phyloP scores from a whole-genome alignment of 2,888 invertebrate species.

The Heliconius hortense region DNA sequence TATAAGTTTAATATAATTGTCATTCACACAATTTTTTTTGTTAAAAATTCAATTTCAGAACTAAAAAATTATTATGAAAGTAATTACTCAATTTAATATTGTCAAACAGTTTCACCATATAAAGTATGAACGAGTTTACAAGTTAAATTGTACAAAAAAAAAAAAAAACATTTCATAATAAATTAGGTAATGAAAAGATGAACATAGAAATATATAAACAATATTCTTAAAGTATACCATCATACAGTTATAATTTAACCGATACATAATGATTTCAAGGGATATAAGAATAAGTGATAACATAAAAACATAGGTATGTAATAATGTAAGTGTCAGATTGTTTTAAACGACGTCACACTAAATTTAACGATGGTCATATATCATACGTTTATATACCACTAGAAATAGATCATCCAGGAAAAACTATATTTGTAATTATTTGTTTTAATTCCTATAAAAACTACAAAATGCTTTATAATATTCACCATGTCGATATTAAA shows the following conservation, averaged over 20 bases:
- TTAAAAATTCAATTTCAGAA: neutral
- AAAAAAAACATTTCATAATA: neutral
- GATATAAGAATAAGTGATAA: neutral
- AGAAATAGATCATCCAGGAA: neutral
- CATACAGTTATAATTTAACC: neutral
- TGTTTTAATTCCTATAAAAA: neutral
- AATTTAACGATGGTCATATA: neutral
- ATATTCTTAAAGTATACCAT: neutral
- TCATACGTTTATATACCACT: neutral
- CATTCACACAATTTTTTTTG: neutral
- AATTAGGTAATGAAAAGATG: neutral
- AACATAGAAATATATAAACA: neutral
- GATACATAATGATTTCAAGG: neutral
- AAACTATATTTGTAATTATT: neutral
- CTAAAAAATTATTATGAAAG: neutral
- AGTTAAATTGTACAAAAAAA: neutral
- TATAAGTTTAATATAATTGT: neutral
- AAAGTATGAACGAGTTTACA: neutral
- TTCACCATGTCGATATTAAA: neutral
- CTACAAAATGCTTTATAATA: constrained; percentile 12
- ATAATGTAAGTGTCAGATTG: constrained; percentile 12
- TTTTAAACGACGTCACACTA: neutral
- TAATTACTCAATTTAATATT: neutral
- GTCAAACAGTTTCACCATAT: neutral
- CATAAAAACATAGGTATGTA: neutral